These are phyloP conservation scores for Rhyzopertha dominica DNA, from an alignment of 1,140 invertebrate genomes.

Conservation along the genomic window DNA sequence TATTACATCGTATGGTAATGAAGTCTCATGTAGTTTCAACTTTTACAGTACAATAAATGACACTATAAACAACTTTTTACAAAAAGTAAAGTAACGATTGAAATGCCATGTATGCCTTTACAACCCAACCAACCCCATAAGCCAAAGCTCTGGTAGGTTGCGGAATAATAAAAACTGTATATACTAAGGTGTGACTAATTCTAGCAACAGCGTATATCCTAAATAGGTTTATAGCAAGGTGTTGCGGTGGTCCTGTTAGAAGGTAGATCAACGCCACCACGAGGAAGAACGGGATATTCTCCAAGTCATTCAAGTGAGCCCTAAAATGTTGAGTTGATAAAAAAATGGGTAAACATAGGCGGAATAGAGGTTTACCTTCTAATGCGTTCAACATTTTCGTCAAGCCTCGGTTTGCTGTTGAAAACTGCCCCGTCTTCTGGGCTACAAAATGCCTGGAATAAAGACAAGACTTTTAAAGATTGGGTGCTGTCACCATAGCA, in stretches of 20 bases:
- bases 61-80: no score
- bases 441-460: constrained; percentile 46
- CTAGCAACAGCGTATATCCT: constrained; percentile 44
- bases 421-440: constrained; percentile 43
- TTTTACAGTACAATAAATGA: no score
- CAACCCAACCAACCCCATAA: constrained; percentile 21
- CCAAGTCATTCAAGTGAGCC: constrained; percentile 51
- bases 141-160: constrained; percentile 29
- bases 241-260: constrained; percentile 38
- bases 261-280: constrained; percentile 47
- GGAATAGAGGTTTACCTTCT: no score
- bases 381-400: constrained; percentile 46
- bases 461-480: no score
- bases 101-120: constrained; percentile 26
- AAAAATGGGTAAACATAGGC: no score
- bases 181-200: constrained; percentile 40
- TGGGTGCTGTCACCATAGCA: no score
- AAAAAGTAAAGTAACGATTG: no score
- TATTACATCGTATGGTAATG: no score
- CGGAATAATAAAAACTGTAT: constrained; percentile 39
- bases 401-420: constrained; percentile 36
- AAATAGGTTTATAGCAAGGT: constrained; percentile 44
- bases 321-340: no score
- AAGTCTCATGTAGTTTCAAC: no score
- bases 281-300: constrained; percentile 50